Evolutionary conservation across 2,113 vertebrate species (phyloP).

Genomic region (Microcebus ravelobensis): DNA sequence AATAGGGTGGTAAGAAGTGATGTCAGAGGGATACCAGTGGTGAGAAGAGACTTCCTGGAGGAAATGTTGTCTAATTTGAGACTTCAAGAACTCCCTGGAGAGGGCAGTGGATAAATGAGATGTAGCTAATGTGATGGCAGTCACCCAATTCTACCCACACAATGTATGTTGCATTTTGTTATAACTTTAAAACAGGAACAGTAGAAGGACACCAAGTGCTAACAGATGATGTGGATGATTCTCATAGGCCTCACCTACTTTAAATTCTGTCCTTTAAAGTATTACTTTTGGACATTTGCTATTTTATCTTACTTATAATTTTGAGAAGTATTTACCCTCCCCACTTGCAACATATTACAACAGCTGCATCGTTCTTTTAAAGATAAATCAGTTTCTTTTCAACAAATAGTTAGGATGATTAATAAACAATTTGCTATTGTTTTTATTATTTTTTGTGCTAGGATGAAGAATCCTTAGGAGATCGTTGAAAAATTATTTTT

Average conservation of each 20-base stretch:
- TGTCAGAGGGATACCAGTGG: neutral
- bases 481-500: constrained; percentile 59
- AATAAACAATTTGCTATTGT: constrained; percentile 20
- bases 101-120: neutral
- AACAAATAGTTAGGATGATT: constrained; percentile 55
- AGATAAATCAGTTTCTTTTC: constrained; percentile 29
- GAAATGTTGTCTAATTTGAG: neutral
- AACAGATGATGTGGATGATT: neutral
- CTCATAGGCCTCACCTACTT: neutral
- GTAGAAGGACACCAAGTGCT: neutral
- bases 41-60: neutral
- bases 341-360: neutral
- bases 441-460: constrained; percentile 59
- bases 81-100: neutral
- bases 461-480: constrained; percentile 56
- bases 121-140: neutral
- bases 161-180: neutral
- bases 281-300: neutral
- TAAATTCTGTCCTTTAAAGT: neutral
- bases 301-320: constrained; percentile 22
- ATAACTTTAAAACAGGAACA: neutral
- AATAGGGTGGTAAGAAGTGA: neutral
- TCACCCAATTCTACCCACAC: neutral
- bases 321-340: neutral
- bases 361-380: neutral